Evolutionary conservation across 2,888 invertebrate species (phyloP), one percentile per base, ranked within the genome.

Genomic region (Priocnemis perturbator): DNA sequence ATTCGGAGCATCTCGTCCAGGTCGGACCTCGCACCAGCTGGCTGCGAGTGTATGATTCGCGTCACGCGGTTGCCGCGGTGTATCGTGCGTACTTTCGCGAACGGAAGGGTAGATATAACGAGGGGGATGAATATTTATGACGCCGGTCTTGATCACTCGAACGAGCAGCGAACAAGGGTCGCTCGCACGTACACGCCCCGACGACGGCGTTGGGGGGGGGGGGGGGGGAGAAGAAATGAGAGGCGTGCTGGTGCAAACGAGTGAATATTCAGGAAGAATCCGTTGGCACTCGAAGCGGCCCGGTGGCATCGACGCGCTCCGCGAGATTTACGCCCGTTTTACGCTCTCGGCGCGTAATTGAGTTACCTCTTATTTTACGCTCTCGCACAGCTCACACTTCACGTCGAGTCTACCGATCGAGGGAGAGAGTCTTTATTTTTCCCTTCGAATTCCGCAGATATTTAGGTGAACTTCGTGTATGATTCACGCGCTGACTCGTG

Each of bases 91-190:
- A 26, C 50, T 1, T 50, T 11, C 37, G 37, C 37, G 11, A 37
- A 71, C 65, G 73, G 68, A 76, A 81, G 79, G 78, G 76, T 76
- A 78, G 79, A 73, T 76, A 80, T 78, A 77, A 82, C 77, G 77
- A 81, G 72, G 77, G 71, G 67, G 73, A 79, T 83, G 80, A 81
- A 83, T 83, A 37, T 37, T 37, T 83, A 82, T 82, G 77, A 69
- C 70, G 7, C 37, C 1, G 69, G 55, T 65, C 68, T 67, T 73
- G 70, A 73, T 73, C 70, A 73, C 71, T 65, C 47, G 52, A 60
- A 21, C 52, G 60, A 64, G 57, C 64, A 64, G 30, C 19, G 57
- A 47, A 21, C 11, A 60, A 60, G 68, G 64, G 61, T 45, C 7
- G 37, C 50, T 68, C 56, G 30, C 55, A 60, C 62, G 69, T 71